A percentile compares a stretch with the other conserved stretches of the same genome.
These are phyloP conservation scores for Thoracochromis brauschi DNA, from an alignment of 2,113 vertebrate genomes.

Conservation along the genomic window DNA sequence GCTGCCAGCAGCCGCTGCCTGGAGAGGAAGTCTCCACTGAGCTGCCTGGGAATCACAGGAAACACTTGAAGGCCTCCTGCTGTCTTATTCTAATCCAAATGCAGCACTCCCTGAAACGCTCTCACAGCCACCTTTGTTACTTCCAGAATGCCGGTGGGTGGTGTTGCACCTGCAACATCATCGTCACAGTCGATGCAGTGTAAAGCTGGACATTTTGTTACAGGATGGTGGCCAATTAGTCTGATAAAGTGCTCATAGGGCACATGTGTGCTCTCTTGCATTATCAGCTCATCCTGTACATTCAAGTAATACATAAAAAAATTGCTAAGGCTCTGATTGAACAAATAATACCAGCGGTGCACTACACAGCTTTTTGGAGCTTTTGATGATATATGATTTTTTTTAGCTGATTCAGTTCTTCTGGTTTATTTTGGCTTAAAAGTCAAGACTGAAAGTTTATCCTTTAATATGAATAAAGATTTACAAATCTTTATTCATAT, in stretches of 20 bases:
- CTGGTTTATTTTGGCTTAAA: neutral
- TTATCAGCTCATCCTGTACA: neutral
- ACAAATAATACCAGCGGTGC: neutral
- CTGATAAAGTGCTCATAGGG: neutral
- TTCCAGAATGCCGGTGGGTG: neutral
- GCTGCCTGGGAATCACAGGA: slow-evolving; percentile 55
- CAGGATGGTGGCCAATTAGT: neutral
- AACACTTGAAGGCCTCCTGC: slow-evolving; percentile 42
- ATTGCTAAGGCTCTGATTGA: neutral
- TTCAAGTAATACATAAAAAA: neutral
- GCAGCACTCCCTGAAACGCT: neutral
- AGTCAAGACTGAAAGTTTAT: neutral
- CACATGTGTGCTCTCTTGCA: neutral
- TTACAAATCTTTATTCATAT: neutral
- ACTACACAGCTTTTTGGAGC: neutral
- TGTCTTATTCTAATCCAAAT: slow-evolving; percentile 41
- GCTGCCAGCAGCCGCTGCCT: slow-evolving; percentile 31
- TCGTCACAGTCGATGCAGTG: neutral
- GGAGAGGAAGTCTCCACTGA: slow-evolving; percentile 58
- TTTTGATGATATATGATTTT: neutral
- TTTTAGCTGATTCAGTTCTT: neutral
- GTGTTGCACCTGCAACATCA: neutral
- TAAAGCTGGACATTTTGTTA: neutral
- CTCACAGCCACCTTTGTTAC: neutral
- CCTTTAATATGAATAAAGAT: neutral